Evolutionary conservation across 2,888 invertebrate species (phyloP).

Genomic region (Drosophila conformis): DNA sequence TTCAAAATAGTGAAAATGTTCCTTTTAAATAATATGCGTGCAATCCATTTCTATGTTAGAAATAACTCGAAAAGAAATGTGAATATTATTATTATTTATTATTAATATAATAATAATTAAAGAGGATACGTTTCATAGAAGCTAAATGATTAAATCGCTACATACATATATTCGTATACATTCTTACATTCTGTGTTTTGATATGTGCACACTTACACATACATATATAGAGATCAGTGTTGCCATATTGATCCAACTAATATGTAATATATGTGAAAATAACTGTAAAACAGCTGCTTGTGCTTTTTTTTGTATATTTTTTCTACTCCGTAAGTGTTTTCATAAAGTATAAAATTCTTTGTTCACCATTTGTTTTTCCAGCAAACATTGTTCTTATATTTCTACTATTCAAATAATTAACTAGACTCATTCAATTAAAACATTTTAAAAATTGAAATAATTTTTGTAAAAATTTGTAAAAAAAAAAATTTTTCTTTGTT

Average conservation of each 20-base stretch:
- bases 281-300: not conserved
- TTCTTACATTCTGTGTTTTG: not conserved
- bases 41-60: not conserved
- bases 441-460: not conserved
- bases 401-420: not conserved
- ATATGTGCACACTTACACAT: not conserved
- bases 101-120: not conserved
- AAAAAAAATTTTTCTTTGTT: not conserved
- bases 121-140: not conserved
- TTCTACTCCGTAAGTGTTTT: not conserved
- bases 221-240: not conserved
- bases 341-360: not conserved
- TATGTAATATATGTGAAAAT: not conserved
- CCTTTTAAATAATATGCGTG: not conserved
- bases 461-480: not conserved
- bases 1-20: not conserved
- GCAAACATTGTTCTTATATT: not conserved
- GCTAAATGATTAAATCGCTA: not conserved
- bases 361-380: not conserved
- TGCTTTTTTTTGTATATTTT: not conserved
- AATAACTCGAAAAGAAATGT: not conserved
- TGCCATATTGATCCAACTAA: not conserved
- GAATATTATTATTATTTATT: not conserved
- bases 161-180: not conserved
- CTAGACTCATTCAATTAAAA: not conserved